phyloP scores from a whole-genome alignment of 2,888 invertebrate genomes.

The Ametastegia equiseti region DNA sequence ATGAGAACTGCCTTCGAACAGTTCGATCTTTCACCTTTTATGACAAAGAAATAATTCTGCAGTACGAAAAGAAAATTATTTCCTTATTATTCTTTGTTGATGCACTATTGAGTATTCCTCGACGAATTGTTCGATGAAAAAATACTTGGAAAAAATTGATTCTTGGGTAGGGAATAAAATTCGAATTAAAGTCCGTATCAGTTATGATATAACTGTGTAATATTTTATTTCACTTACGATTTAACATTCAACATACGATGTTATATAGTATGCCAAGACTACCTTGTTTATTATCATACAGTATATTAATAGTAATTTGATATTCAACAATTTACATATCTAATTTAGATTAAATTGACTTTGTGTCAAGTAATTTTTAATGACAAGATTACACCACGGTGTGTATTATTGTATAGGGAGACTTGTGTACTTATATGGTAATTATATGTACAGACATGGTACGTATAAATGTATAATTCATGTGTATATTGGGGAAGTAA shows the following conservation, averaged over 20 bases:
- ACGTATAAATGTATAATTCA: too few relatives aligned
- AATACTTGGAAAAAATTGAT: neutral
- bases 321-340: neutral
- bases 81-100: too few relatives aligned
- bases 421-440: neutral
- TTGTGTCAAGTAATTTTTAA: slow-evolving; percentile 20
- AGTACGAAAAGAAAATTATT: too few relatives aligned
- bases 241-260: neutral
- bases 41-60: too few relatives aligned
- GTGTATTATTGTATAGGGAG: neutral
- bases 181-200: neutral
- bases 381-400: neutral
- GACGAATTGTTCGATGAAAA: too few relatives aligned
- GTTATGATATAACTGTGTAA: neutral
- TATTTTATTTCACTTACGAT: neutral
- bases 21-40: neutral
- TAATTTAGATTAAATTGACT: slow-evolving; percentile 13
- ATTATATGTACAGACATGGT: neutral
- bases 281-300: neutral
- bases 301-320: neutral
- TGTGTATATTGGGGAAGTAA: neutral
- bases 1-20: neutral
- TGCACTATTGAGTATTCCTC: too few relatives aligned
- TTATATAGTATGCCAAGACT: neutral
- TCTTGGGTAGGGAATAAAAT: neutral